These are phyloP conservation scores for Perdita meconis DNA, from an alignment of 2,888 invertebrate species.

Conservation along the genomic window DNA sequence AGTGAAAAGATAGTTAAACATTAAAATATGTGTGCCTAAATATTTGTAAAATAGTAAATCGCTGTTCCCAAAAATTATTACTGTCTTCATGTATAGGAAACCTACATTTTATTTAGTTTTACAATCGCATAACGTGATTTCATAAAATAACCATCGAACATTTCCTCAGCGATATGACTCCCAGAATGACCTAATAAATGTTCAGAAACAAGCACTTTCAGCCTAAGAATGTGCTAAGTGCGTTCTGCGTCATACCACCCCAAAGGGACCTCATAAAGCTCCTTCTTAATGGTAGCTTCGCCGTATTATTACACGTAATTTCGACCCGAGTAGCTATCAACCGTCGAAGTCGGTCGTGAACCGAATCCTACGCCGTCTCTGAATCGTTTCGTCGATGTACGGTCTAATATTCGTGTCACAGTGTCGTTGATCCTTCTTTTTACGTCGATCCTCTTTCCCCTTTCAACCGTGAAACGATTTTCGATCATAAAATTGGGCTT, in stretches of 20 bases:
- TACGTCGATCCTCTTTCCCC: too few species aligned
- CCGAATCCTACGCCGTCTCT: slow-evolving; percentile 8
- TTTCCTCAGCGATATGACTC: too few species aligned
- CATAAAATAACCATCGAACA: too few species aligned
- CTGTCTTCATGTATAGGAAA: too few species aligned
- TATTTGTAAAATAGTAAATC: too few species aligned
- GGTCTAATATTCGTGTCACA: slow-evolving; percentile 8
- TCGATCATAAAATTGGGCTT: slow-evolving; percentile 26
- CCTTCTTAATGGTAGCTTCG: slow-evolving; percentile 32
- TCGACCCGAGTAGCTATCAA: slow-evolving; percentile 40
- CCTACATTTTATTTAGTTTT: too few species aligned
- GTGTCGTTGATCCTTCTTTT: background rate
- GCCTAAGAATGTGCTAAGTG: slow-evolving; percentile 23
- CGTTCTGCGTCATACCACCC: background rate
- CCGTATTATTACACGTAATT: slow-evolving; percentile 56
- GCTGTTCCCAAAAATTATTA: too few species aligned
- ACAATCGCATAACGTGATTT: too few species aligned
- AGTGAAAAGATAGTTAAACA: too few species aligned
- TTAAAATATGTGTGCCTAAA: too few species aligned
- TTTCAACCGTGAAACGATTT: slow-evolving; percentile 17
- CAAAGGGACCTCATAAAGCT: slow-evolving; percentile 27
- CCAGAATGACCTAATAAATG: too few species aligned
- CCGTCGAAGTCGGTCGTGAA: slow-evolving; percentile 53
- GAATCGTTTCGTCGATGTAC: slow-evolving; percentile 3
- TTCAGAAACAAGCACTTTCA: background rate